phyloP scores from a whole-genome alignment of 2,888 invertebrate species.

The Athalia rosae region DNA sequence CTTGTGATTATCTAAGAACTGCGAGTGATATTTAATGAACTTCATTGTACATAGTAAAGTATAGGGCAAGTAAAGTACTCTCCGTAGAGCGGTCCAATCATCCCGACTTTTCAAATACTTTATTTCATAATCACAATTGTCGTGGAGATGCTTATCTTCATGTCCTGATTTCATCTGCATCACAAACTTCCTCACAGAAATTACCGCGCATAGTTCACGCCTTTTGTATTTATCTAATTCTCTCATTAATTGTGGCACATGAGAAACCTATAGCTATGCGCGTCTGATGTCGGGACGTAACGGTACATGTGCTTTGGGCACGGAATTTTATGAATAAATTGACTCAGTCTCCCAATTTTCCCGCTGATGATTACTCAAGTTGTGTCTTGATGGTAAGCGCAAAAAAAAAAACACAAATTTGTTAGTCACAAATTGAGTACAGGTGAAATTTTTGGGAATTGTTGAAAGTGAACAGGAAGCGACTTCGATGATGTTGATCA shows the following conservation, averaged over 20 bases:
- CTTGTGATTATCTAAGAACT: conserved; percentile 50
- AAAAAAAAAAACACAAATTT: background rate
- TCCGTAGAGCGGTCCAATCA: no score
- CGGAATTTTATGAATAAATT: conserved; percentile 65
- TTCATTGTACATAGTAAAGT: no score
- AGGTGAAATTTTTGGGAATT: background rate
- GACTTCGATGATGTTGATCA: no score
- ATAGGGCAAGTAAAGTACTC: no score
- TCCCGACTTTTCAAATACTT: no score
- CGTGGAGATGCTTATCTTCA: background rate
- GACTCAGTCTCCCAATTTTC: conserved; percentile 45
- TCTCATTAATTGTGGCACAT: conserved; percentile 32
- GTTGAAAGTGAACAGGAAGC: background rate
- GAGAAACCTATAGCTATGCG: background rate
- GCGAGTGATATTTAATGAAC: background rate
- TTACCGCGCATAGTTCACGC: background rate
- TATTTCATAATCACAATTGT: no score
- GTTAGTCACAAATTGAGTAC: background rate
- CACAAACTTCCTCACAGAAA: background rate
- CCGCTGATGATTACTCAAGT: conserved; percentile 24
- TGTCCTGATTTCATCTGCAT: background rate
- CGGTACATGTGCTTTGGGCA: conserved; percentile 66
- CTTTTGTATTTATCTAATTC: background rate
- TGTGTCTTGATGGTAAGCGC: background rate
- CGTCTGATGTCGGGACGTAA: conserved; percentile 54